Evolutionary conservation across 2,113 vertebrate species (phyloP), one percentile per base, ranked within the genome.

Genomic region (Oncorhynchus nerka): DNA sequence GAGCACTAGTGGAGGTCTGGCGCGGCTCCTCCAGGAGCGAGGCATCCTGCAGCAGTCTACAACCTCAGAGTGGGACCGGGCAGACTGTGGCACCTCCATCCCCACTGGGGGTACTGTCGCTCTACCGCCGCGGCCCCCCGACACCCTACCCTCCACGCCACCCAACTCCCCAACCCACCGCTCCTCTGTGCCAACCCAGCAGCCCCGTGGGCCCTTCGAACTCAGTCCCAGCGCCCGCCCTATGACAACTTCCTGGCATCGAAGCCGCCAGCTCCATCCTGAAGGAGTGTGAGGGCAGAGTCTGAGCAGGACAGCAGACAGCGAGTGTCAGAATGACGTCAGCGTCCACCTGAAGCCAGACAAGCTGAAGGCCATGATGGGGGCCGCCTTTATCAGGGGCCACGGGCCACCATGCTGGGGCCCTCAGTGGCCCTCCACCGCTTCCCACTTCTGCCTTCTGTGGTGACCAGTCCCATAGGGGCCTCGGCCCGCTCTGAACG

Each of bases 1-100:
- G 92, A 99, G 97, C 93, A 99, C 97, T 0, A 98, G 97, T 4
- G 91, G 98, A 61, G 97, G 97, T 45, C 94, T 99, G 70, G 97
- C 97, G 86, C 95, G 93, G 89, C 93, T 97, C 79, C 92, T 99
- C 84, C 96, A 96, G 89, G 97, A 99, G 78, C 88, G 83, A 5
- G 97, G 97, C 55, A 99, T 99, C 78, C 96, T 0, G 95, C 98
- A 3, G 96, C 97, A 0, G 94, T 98, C 80, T 99, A 99, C 59
- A 92, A 97, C 97, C 98, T 0, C 90, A 91, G 84, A 97, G 96
- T 96, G 97, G 96, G 95, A 97, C 91, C 89, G 96, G 74, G 96
- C 89, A 0, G 19, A 16, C 4, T 88, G 93, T 48, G 87, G 78
- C 16, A 55, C 89, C 67, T 78, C 81, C 0, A 68, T 69, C 2